A percentile compares a stretch with the other conserved stretches of the same genome.
Evolutionary conservation across 2,888 invertebrate species (phyloP).

Genomic region (Laothoe populi): DNA sequence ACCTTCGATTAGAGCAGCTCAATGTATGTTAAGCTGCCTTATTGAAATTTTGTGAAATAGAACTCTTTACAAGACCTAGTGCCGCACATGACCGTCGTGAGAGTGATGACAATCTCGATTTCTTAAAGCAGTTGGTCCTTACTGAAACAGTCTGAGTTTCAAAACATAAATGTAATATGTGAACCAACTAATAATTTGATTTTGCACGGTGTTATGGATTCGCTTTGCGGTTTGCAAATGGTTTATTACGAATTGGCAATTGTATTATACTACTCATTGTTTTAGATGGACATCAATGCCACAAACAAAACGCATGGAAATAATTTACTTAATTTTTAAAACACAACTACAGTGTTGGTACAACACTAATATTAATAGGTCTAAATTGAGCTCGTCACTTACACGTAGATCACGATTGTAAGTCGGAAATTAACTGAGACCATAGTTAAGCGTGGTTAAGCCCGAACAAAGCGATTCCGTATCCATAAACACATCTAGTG

Average conservation of each 20-base stretch:
- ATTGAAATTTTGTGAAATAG: too few species aligned
- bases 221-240: slow-evolving; percentile 49
- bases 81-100: too few species aligned
- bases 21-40: too few species aligned
- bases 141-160: too few species aligned
- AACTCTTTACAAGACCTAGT: too few species aligned
- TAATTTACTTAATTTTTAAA: not conserved
- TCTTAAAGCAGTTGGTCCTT: too few species aligned
- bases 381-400: slow-evolving; percentile 20
- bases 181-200: slow-evolving; percentile 50
- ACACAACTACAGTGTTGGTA: slow-evolving; percentile 14
- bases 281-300: slow-evolving; percentile 18
- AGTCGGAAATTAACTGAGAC: slow-evolving; percentile 22
- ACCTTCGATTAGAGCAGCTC: too few species aligned
- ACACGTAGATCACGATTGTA: slow-evolving; percentile 16
- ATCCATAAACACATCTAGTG: slow-evolving; percentile 12
- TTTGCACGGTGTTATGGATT: slow-evolving; percentile 49
- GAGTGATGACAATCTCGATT: too few species aligned
- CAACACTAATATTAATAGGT: slow-evolving; percentile 19
- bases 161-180: slow-evolving; percentile 44
- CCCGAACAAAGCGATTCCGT: slow-evolving; percentile 21
- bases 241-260: slow-evolving; percentile 51
- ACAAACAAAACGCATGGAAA: not conserved
- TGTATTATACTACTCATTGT: slow-evolving; percentile 34
- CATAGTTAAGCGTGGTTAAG: slow-evolving; percentile 18